A percentile compares a stretch with the other conserved stretches of the same genome.
These are phyloP conservation scores for Brachyrhaphis roseni DNA, from an alignment of 2,797 vertebrate species.

Conservation along the genomic window DNA sequence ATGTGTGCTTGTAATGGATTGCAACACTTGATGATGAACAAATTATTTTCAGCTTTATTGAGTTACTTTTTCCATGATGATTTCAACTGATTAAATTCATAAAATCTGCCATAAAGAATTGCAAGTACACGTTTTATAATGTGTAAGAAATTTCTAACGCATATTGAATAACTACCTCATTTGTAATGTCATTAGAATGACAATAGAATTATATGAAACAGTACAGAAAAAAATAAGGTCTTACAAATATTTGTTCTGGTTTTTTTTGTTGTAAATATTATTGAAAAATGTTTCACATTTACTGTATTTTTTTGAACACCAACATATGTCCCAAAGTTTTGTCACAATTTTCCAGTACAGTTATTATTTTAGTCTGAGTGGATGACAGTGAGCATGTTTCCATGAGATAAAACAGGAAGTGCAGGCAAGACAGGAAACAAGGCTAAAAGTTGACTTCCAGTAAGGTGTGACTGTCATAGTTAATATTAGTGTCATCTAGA, in stretches of 20 bases:
- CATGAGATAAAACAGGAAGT: slow-evolving; percentile 53
- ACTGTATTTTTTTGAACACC: too few species aligned
- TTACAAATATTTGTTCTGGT: neutral
- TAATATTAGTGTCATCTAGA: neutral
- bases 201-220: neutral
- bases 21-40: neutral
- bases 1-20: neutral
- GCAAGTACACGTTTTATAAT: neutral
- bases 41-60: neutral
- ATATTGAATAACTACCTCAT: neutral
- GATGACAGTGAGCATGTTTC: slow-evolving; percentile 26
- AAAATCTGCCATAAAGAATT: neutral
- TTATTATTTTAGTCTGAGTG: slow-evolving; percentile 2
- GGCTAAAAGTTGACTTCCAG: slow-evolving; percentile 18
- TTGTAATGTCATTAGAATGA: neutral
- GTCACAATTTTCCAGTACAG: neutral
- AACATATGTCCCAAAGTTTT: neutral
- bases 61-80: neutral
- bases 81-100: neutral
- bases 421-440: slow-evolving; percentile 44
- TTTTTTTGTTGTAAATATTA: neutral
- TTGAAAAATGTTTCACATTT: neutral
- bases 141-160: neutral
- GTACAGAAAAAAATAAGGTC: neutral
- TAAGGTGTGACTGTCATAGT: slow-evolving; percentile 16